These are phyloP conservation scores for Drosophila lini DNA, from an alignment of 1,140 invertebrate genomes.

Conservation along the genomic window DNA sequence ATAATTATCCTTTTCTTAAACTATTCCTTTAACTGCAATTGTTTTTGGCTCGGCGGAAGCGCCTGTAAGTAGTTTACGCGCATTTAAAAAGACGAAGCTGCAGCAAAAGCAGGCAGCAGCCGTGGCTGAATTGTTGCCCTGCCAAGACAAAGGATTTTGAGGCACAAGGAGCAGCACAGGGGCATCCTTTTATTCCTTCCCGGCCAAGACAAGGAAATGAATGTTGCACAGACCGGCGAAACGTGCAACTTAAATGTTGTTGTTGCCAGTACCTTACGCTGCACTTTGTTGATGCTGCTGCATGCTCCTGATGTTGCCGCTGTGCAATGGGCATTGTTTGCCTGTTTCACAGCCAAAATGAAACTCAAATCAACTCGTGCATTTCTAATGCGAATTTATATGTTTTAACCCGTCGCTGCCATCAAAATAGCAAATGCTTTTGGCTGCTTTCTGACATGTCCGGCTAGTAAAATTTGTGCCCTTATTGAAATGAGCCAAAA, in stretches of 20 bases:
- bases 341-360: slow-evolving; percentile 73
- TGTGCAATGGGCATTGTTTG: slow-evolving; percentile 75
- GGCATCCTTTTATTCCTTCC: slow-evolving; percentile 10
- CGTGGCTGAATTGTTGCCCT: slow-evolving; percentile 8
- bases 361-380: slow-evolving; percentile 83
- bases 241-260: slow-evolving; percentile 56
- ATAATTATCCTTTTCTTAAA: neutral
- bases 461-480: slow-evolving; percentile 71
- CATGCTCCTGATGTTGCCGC: slow-evolving; percentile 18
- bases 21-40: slow-evolving; percentile 13
- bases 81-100: slow-evolving; percentile 62
- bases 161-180: slow-evolving; percentile 6
- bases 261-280: slow-evolving; percentile 48
- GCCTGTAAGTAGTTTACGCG: slow-evolving; percentile 75
- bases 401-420: slow-evolving; percentile 57
- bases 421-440: slow-evolving; percentile 35
- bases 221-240: slow-evolving; percentile 66
- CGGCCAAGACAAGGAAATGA: slow-evolving; percentile 69
- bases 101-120: slow-evolving; percentile 6
- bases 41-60: slow-evolving; percentile 40
- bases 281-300: slow-evolving; percentile 44
- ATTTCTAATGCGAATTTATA: slow-evolving; percentile 83
- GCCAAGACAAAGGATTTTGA: slow-evolving; percentile 45
- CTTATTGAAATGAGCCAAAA: slow-evolving; percentile 79
- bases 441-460: slow-evolving; percentile 60